These are phyloP conservation scores for Rhinolophus sinicus DNA, from an alignment of 2,113 vertebrate genomes.

Conservation along the genomic window DNA sequence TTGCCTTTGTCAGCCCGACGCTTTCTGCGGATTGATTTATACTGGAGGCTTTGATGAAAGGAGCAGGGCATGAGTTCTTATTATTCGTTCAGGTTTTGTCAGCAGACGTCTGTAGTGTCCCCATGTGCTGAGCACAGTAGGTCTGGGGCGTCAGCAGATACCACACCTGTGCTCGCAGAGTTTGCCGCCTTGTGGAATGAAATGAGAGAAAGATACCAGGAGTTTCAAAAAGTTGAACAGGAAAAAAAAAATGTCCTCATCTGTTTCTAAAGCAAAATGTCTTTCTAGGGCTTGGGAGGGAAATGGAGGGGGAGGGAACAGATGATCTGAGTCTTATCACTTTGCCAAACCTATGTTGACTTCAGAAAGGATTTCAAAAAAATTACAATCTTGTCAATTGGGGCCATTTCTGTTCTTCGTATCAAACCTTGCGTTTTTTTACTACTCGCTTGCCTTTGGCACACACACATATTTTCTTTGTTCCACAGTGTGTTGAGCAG, in stretches of 20 bases:
- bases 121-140: background rate
- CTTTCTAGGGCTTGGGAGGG: background rate
- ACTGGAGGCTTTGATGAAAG: background rate
- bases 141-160: background rate
- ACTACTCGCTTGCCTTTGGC: background rate
- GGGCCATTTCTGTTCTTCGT: background rate
- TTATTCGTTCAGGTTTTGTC: background rate
- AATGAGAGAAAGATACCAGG: background rate
- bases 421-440: background rate
- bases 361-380: background rate
- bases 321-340: background rate
- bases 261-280: background rate
- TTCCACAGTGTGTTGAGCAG: background rate
- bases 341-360: background rate
- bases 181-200: background rate
- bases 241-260: background rate
- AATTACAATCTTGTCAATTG: background rate
- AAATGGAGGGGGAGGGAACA: background rate
- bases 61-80: background rate
- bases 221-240: background rate
- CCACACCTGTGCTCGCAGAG: background rate
- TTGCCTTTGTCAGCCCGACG: background rate
- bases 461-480: background rate
- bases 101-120: background rate
- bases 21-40: background rate